Evolutionary conservation across 1,140 invertebrate genomes (phyloP).

Genomic region (Pseudobourletiella spinata): DNA sequence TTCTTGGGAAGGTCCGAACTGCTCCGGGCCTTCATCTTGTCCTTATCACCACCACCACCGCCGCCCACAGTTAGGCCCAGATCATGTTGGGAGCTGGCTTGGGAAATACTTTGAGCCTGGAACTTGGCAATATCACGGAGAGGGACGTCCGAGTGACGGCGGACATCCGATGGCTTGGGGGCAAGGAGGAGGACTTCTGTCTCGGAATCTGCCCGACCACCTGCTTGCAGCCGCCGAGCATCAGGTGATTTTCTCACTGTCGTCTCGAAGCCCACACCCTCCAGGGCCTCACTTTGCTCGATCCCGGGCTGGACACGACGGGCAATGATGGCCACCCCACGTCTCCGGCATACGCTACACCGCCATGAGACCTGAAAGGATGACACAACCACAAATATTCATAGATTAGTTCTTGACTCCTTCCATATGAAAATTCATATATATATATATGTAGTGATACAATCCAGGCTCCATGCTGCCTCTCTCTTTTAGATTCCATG

Average conservation of each 20-base stretch:
- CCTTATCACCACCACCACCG: conserved; percentile 20
- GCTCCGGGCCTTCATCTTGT: conserved; percentile 13
- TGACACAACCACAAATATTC: neutral
- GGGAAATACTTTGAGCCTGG: conserved; percentile 19
- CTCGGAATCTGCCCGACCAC: conserved; percentile 32
- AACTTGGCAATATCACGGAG: conserved; percentile 35
- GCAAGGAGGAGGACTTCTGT: conserved; percentile 35
- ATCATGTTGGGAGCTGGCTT: conserved; percentile 30
- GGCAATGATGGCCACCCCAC: conserved; percentile 35
- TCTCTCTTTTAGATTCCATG: neutral
- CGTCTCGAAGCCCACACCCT: conserved; percentile 34
- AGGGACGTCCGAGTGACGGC: conserved; percentile 35
- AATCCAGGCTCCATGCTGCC: neutral
- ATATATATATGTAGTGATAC: neutral
- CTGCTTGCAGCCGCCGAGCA: conserved; percentile 28
- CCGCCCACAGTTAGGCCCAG: conserved; percentile 14
- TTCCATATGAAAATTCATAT: neutral
- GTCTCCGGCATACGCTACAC: conserved; percentile 33
- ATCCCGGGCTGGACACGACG: conserved; percentile 32
- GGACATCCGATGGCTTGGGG: conserved; percentile 34
- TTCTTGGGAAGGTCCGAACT: conserved; percentile 11
- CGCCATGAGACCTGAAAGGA: conserved; percentile 29
- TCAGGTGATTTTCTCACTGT: conserved; percentile 30
- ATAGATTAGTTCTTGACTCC: neutral
- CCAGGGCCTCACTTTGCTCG: conserved; percentile 32